Evolutionary conservation across 35 echinoderm and acorn worm species (phyloP).

Genomic region (Apostichopus californicus): DNA sequence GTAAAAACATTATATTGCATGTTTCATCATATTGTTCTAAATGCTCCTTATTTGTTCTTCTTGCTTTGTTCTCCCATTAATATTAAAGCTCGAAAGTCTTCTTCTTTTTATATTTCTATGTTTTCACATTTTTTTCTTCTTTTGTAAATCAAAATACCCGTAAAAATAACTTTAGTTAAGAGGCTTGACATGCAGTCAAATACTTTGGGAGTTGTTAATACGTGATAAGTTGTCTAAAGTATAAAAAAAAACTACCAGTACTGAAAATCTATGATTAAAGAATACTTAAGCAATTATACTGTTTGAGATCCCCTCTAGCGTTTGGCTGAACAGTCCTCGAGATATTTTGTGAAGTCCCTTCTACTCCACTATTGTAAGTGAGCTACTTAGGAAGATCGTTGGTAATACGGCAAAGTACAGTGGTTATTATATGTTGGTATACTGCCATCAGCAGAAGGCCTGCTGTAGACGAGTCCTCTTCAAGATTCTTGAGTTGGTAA

Average conservation of each 20-base stretch:
- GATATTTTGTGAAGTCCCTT: slow-evolving; percentile 29
- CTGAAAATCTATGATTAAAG: not conserved
- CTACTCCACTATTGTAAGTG: slow-evolving; percentile 6
- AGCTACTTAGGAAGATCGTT: not conserved
- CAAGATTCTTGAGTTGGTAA: slow-evolving; percentile 30
- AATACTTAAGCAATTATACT: not conserved
- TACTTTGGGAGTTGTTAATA: slow-evolving; percentile 11
- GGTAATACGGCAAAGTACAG: not conserved
- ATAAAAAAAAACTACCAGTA: not conserved
- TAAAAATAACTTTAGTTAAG: not conserved
- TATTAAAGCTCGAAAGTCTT: too few species aligned
- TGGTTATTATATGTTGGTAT: slow-evolving; percentile 24
- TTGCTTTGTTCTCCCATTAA: too few species aligned
- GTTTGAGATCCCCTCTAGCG: slow-evolving; percentile 39
- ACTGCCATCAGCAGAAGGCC: slow-evolving; percentile 13
- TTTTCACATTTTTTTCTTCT: too few species aligned
- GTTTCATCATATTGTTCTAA: too few species aligned
- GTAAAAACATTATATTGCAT: too few species aligned
- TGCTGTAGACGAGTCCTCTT: slow-evolving; percentile 1
- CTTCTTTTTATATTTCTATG: too few species aligned
- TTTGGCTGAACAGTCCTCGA: slow-evolving; percentile 41
- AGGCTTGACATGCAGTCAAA: slow-evolving; percentile 15
- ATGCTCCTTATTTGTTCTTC: too few species aligned
- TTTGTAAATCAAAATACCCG: not conserved
- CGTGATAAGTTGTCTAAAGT: not conserved